A percentile compares a stretch with the other conserved stretches of the same genome.
Evolutionary conservation across 2,888 invertebrate genomes (phyloP).

Genomic region (Tortricodes alternella): DNA sequence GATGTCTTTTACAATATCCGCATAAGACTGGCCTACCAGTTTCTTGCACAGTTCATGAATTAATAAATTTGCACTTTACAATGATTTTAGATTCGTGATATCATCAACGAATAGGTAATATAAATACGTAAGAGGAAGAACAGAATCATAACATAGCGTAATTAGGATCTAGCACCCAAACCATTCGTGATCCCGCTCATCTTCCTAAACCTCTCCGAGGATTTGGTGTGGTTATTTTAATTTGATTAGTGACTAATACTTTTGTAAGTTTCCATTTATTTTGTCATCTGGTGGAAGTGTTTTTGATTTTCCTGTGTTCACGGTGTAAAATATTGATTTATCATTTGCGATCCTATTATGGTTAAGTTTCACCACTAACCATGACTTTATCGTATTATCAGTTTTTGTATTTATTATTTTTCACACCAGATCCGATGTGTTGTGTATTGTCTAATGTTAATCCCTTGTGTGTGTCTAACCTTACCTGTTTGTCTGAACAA

Average conservation of each 20-base stretch:
- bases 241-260: conserved; percentile 65
- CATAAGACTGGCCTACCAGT: conserved; percentile 66
- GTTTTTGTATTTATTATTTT: conserved; percentile 65
- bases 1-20: conserved; percentile 68
- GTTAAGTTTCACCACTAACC: conserved; percentile 66
- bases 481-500: conserved; percentile 81
- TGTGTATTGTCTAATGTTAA: conserved; percentile 96
- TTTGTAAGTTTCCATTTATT: conserved; percentile 70
- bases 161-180: conserved; percentile 75
- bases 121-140: conserved; percentile 66
- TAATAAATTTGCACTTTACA: conserved; percentile 76
- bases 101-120: conserved; percentile 70
- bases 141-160: conserved; percentile 64
- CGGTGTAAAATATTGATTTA: conserved; percentile 67
- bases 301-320: conserved; percentile 81
- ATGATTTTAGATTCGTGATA: conserved; percentile 73
- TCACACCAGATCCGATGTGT: conserved; percentile 84
- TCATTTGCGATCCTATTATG: conserved; percentile 78
- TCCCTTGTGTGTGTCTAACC: conserved; percentile 95
- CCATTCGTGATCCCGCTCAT: conserved; percentile 73
- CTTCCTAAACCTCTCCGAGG: conserved; percentile 80
- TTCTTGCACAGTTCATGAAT: conserved; percentile 69
- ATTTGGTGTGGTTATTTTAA: conserved; percentile 81
- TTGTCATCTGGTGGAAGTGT: conserved; percentile 81
- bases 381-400: conserved; percentile 53